Percentiles rank a stretch among this genome's conserved stretches.
Conservation (phyloP, 2,888 invertebrate genomes). For the Lasioglossum vierecki region DNA sequence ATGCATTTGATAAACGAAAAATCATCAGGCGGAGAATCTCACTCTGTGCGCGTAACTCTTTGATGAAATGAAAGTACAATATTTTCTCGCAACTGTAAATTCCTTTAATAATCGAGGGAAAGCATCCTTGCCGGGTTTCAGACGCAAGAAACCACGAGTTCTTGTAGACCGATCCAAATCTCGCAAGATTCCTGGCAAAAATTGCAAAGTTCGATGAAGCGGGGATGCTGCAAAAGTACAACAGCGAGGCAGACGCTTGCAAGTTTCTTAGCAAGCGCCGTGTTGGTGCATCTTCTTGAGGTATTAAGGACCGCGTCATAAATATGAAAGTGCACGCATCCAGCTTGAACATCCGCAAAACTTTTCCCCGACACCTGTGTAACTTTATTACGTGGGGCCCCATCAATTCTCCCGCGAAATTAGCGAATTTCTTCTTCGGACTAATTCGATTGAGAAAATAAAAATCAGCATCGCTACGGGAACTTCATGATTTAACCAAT, state of each 20-base stretch:
- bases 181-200: conserved; percentile 10
- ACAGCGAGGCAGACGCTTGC: conserved; percentile 29
- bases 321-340: conserved; percentile 73
- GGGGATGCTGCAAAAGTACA: conserved; percentile 10
- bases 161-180: neutral
- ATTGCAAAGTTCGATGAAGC: conserved; percentile 26
- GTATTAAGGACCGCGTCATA: conserved; percentile 70
- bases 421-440: conserved; percentile 7
- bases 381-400: conserved; percentile 26
- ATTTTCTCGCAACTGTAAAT: neutral
- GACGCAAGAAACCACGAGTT: neutral
- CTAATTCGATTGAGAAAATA: neutral
- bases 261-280: conserved; percentile 53
- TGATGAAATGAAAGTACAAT: neutral
- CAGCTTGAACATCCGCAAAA: conserved; percentile 49
- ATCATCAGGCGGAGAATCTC: neutral
- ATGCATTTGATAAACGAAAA: neutral
- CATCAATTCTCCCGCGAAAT: conserved; percentile 31
- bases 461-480: neutral
- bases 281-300: conserved; percentile 66
- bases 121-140: neutral
- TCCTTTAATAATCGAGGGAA: neutral
- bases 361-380: conserved; percentile 38
- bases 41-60: neutral
- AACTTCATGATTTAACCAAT: no score